Base-by-base conservation (phyloP, 2,113 vertebrate species). In the Micronisus gabar region DNA sequence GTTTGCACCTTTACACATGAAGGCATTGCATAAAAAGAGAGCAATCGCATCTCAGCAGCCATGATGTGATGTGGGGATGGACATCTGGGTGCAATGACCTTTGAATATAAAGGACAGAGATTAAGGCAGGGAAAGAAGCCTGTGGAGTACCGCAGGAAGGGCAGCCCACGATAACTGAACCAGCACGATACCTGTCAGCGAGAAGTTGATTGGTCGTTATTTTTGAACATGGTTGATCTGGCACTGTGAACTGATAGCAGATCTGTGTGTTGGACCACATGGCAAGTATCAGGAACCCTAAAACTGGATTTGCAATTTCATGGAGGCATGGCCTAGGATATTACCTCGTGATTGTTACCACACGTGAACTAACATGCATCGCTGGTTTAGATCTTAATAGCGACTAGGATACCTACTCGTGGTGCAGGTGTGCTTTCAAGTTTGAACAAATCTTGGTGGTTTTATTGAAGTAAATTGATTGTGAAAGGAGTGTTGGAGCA, bases 381-480 rank as follows among this genome's bases (percentile, higher is more conserved):
- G 16, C 32, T 63, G n/a, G 22, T 75, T 91, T 88, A 76, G 25
- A 83, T 72, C 30, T 82, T 72, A 68, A 61, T 40, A 83, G 34
- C 25, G 30, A 48, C 16, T 73, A 36, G 47, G 32, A 34, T 38
- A 41, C 5, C 8, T 72, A 26, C 9, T 58, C 11, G 19, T 43
- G 20, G 38, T 41, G 40, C n/a, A 48, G 56, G 21, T 70, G n/a
- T 79, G 18, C 72, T 93, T 95, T 94, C 43, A 82, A 59, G 25
- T 63, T 75, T 86, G 62, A 94, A 63, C 15, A 86, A 52, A 48
- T 84, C 20, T 56, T 30, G 22, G 19, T 85, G 36, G 17, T 94
- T 93, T 94, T 56, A 71, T 90, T 74, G 55, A 90, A 93, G 68
- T 66, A 38, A 86, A 84, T 90, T 87, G 45, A 81, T 94, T 86